Conservation (phyloP, 2,113 vertebrate species). For the Eublepharis macularius region DNA sequence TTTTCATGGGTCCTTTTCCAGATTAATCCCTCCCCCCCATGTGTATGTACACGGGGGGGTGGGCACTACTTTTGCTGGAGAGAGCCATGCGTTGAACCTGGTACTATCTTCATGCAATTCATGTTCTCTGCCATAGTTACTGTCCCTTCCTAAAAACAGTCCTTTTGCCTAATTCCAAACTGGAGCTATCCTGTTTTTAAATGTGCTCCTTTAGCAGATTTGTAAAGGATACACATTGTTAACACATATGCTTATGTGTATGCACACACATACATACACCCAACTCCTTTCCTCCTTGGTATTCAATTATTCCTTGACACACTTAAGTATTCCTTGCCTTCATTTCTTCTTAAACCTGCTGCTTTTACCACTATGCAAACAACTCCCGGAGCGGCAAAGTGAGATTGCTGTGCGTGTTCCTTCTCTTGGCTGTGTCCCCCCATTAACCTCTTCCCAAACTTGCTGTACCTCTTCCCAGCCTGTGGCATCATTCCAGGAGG, state of each 20-base stretch:
- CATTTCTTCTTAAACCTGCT: not conserved
- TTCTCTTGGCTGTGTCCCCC: not conserved
- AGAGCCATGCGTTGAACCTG: not conserved
- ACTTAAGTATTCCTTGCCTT: not conserved
- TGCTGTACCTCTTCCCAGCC: not conserved
- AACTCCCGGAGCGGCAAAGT: not conserved
- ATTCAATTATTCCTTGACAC: not conserved
- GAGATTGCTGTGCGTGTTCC: not conserved
- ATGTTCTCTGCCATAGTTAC: not conserved
- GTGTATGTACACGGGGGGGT: too few species aligned
- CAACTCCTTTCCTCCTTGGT: not conserved
- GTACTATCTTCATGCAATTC: not conserved
- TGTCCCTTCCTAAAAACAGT: not conserved
- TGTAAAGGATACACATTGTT: not conserved
- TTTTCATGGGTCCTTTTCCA: not conserved
- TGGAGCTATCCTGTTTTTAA: not conserved
- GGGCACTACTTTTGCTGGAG: not conserved
- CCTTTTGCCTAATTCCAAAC: not conserved
- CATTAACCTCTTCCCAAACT: not conserved
- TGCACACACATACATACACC: not conserved
- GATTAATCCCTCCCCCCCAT: not conserved
- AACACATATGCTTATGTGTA: not conserved
- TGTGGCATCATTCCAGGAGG: not conserved
- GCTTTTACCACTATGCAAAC: not conserved
- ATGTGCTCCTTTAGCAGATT: not conserved